Evolutionary conservation across 2,797 vertebrate species (phyloP).

Genomic region (Pangasius macronema): DNA sequence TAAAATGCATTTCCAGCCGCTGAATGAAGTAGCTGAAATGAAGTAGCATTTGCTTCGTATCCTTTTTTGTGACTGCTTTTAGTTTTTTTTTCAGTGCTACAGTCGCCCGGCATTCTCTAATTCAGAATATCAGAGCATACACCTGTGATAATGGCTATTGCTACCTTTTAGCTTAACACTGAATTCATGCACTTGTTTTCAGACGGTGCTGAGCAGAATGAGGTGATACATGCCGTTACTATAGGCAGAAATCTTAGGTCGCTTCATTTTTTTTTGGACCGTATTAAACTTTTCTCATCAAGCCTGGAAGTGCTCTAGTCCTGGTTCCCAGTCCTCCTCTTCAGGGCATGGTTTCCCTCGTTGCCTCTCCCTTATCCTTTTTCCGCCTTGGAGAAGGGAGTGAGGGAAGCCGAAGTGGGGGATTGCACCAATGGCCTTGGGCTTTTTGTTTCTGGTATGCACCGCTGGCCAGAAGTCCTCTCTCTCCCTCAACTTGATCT

Average conservation of each 20-base stretch:
- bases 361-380: slow-evolving; percentile 56
- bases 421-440: slow-evolving; percentile 68
- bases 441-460: slow-evolving; percentile 63
- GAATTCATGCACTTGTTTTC: neutral
- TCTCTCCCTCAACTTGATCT: neutral
- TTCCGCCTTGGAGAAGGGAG: slow-evolving; percentile 62
- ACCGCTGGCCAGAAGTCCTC: slow-evolving; percentile 59
- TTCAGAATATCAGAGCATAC: neutral
- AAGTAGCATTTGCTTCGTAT: neutral
- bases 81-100: too few species aligned
- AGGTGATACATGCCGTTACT: neutral
- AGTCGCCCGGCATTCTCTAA: neutral
- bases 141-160: neutral
- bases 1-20: neutral
- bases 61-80: neutral
- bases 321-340: slow-evolving; percentile 53
- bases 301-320: slow-evolving; percentile 26
- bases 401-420: slow-evolving; percentile 59
- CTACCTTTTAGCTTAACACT: neutral
- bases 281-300: slow-evolving; percentile 28
- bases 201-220: neutral
- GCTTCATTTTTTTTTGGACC: neutral
- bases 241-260: neutral
- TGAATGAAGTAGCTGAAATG: neutral
- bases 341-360: slow-evolving; percentile 57